Conservation (phyloP, 2,888 invertebrate species). For the Rhyacophila evoluta region DNA sequence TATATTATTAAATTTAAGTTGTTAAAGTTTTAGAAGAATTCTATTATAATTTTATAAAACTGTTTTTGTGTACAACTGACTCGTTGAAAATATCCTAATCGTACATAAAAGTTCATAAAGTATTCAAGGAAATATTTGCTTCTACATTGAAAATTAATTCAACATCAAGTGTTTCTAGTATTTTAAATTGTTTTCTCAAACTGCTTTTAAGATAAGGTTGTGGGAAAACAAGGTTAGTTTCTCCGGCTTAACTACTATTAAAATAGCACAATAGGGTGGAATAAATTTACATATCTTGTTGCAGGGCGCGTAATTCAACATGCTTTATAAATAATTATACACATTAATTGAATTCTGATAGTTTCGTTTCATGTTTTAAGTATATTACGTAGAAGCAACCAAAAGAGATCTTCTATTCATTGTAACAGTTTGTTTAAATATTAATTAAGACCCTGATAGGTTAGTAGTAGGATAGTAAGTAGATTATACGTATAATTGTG, state of each 20-base stretch:
- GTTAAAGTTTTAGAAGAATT: no score
- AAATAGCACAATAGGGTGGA: conserved; percentile 22
- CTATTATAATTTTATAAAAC: no score
- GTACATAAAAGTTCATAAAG: background rate
- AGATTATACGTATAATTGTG: background rate
- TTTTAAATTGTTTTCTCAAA: conserved; percentile 15
- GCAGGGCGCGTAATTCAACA: conserved; percentile 22
- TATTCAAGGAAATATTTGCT: background rate
- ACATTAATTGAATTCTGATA: conserved; percentile 19
- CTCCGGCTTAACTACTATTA: conserved; percentile 14
- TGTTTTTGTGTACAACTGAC: no score
- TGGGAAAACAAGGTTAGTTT: conserved; percentile 24
- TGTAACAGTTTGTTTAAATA: background rate
- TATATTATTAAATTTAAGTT: no score
- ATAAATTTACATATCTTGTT: conserved; percentile 22
- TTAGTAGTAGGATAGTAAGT: background rate
- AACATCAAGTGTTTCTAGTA: background rate
- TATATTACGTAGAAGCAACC: background rate
- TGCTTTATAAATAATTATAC: conserved; percentile 24
- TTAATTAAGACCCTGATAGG: background rate
- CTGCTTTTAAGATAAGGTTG: conserved; percentile 1
- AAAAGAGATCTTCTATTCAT: conserved; percentile 6
- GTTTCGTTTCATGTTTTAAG: conserved; percentile 11
- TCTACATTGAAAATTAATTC: conserved; percentile 8
- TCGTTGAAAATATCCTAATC: no score